Evolutionary conservation across 2,888 invertebrate genomes (phyloP), one percentile per base, ranked within the genome.

Genomic region (Agrotis ipsilon): DNA sequence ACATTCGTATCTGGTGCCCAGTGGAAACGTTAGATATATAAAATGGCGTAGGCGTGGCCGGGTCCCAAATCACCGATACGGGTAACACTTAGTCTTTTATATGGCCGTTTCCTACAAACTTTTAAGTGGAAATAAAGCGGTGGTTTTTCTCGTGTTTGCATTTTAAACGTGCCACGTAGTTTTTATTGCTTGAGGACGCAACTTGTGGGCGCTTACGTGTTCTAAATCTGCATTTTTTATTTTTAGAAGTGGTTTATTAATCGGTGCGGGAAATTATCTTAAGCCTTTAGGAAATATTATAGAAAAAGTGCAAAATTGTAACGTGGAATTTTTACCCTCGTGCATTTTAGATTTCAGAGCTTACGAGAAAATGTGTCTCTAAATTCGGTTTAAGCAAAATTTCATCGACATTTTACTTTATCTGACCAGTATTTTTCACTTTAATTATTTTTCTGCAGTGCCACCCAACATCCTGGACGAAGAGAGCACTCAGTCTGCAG

Each of bases 381-480:
- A 18, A 52, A 39, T 46, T 24, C 18, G n/a, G 3, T 54, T 27
- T 55, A 18, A 32, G n/a, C 2, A 9, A n/a, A 2, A 55, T n/a
- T 55, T 32, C 6, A n/a, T 13, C 6, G n/a, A 55, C 2, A n/a
- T n/a, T n/a, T 19, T 55, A 32, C 2, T 32, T 55, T 55, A 14
- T 45, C 45, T 45, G 16, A 32, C 14, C 6, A 39, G 3, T n/a
- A 55, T 1, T 3, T 32, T 32, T 55, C 11, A 32, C 32, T 55
- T n/a, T 3, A 9, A 27, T 11, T n/a, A 3, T 54, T 27, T 54
- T 54, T 4, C 94, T 92, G 19, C 96, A 99, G 99, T 99, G 82
- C 99, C 99, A 18, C 99, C 99, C 13, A 98, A 98, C 89, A 99
- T 99, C 89, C 95, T 99, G 92, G 99, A 99, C 92, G 97, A 98